These are phyloP conservation scores for Osmoderma eremita DNA, from an alignment of 2,888 invertebrate species.

Conservation along the genomic window DNA sequence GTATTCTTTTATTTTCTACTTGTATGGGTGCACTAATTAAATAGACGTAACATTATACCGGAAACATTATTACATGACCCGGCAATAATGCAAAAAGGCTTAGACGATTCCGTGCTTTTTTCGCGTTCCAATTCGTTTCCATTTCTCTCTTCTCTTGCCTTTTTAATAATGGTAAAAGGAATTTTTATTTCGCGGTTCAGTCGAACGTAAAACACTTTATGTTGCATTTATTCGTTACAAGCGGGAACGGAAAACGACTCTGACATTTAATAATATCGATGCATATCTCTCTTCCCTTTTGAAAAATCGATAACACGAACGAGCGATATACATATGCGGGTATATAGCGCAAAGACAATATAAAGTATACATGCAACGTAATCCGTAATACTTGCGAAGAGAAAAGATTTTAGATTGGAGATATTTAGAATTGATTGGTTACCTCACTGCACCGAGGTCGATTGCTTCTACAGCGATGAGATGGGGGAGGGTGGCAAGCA, in stretches of 20 bases:
- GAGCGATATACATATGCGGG: not conserved
- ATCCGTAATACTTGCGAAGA: slow-evolving; percentile 23
- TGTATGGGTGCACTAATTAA: slow-evolving; percentile 5
- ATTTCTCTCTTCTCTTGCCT: slow-evolving; percentile 28
- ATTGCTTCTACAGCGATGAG: not conserved
- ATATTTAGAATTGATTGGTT: slow-evolving; percentile 25
- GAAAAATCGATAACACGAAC: slow-evolving; percentile 33
- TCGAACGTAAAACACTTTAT: slow-evolving; percentile 38
- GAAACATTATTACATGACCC: slow-evolving; percentile 21
- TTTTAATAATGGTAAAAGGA: slow-evolving; percentile 38
- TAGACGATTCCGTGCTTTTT: not conserved
- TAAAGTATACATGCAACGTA: slow-evolving; percentile 1
- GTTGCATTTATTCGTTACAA: slow-evolving; percentile 38
- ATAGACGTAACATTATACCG: slow-evolving; percentile 1
- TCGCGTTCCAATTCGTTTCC: slow-evolving; percentile 17
- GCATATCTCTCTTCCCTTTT: slow-evolving; percentile 34
- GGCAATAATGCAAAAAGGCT: slow-evolving; percentile 7
- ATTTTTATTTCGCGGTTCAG: slow-evolving; percentile 33
- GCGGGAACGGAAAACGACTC: slow-evolving; percentile 35
- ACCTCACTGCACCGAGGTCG: slow-evolving; percentile 16
- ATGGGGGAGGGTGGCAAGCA: no score
- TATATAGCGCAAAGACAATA: not conserved
- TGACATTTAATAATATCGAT: slow-evolving; percentile 38
- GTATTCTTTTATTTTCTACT: slow-evolving; percentile 3
- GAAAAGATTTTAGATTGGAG: slow-evolving; percentile 28